Evolutionary conservation across 2,797 vertebrate genomes (phyloP).

Genomic region (Rhabdophis nuchalis): DNA sequence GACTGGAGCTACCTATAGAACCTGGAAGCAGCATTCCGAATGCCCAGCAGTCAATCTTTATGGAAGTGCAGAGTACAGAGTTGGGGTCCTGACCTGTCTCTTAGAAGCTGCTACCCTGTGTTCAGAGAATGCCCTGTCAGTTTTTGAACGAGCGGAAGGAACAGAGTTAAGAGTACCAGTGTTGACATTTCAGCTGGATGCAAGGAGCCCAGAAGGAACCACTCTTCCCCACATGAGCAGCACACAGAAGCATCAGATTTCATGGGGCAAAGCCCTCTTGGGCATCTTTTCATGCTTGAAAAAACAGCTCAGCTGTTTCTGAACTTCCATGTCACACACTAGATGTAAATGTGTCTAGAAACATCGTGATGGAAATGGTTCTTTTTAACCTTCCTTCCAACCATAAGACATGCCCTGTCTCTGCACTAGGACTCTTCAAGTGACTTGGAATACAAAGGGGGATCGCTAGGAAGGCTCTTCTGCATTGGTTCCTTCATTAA

Average conservation of each 20-base stretch:
- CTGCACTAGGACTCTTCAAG: neutral
- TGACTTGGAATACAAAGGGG: neutral
- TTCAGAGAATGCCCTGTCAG: neutral
- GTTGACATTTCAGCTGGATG: neutral
- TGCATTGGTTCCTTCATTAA: neutral
- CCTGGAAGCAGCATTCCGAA: neutral
- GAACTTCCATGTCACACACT: neutral
- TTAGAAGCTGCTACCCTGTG: neutral
- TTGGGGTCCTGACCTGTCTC: fast-evolving
- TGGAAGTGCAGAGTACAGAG: neutral
- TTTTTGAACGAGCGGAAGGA: neutral
- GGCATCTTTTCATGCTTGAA: neutral
- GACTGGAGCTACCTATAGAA: too few relatives aligned
- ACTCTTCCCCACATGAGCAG: neutral
- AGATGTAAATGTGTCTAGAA: neutral
- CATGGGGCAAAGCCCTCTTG: neutral
- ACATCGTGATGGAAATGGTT: neutral
- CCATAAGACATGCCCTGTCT: neutral
- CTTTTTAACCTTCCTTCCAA: neutral
- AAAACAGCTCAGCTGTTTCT: too few relatives aligned
- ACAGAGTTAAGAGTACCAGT: neutral
- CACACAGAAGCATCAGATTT: neutral
- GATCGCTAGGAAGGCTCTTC: neutral
- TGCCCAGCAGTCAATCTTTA: neutral
- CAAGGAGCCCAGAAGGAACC: neutral